Base-by-base conservation (phyloP, 2,888 invertebrate species). In the Linyphia triangularis region DNA sequence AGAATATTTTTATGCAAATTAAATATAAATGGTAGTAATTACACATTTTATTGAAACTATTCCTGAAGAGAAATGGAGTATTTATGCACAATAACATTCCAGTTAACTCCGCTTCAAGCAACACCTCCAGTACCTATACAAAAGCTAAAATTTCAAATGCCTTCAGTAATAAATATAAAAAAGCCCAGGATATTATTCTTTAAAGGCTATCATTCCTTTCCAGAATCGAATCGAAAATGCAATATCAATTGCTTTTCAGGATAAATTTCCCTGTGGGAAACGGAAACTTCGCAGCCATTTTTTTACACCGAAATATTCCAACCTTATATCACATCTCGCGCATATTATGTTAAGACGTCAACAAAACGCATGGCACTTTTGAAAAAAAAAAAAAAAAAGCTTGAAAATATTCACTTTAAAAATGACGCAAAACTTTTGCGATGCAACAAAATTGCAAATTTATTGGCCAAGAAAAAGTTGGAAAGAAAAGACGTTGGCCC, bases 401-500 rank as follows among this genome's bases (percentile, higher is more conserved):
- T 2, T 22, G 10, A 33, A n/a, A n/a, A 69, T 33, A 22, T 69
- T 16, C 69, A 22, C 22, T 69, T 0, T 9, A 33, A 33, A 33
- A 33, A n/a, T 51, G 51, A n/a, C n/a, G 16, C n/a, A 51, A 33
- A 51, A 51, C 16, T 51, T 51, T 51, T 57, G 73, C 37, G 16
- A 37, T 26, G 26, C 43, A 70, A 70, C 33, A 33, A 77, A 77
- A 77, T 63, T 26, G 69, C 59, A 72, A 75, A 85, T 85, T 77
- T 85, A 85, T 85, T 77, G 75, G 67, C 59, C 51, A 26, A 83
- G 40, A 40, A 83, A n/a, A 65, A 24, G 65, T 28, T 73, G 28
- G 43, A 61, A 69, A 83, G 51, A 83, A 65, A 6, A 19, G 67
- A 65, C 65, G 43, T 65, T 22, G 9, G 30, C 61, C 40, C 59